Base-by-base conservation (phyloP, 2,113 vertebrate genomes). In the Nematolebias whitei region DNA sequence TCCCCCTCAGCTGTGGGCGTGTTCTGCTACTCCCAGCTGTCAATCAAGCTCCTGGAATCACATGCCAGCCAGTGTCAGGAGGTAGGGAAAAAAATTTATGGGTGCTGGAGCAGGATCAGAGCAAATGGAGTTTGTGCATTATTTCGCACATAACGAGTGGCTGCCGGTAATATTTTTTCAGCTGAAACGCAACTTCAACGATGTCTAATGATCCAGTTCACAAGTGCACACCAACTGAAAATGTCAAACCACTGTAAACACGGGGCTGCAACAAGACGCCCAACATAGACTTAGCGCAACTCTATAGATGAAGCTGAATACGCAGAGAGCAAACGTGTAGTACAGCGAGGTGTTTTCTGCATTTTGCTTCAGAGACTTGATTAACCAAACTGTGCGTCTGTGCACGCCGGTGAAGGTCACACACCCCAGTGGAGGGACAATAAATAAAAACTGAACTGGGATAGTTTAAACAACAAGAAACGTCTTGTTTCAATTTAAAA, bases 1-100 rank as follows among this genome's bases (percentile, higher is more conserved):
- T 82, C 87, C 82, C 80, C 85, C n/a, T n/a, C 79, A 8, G 74
- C 66, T n/a, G 26, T 72, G 71, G 82, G 67, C 74, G 63, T 90
- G 87, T 71, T 85, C 80, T 43, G 54, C 32, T 24, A 74, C 63
- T 35, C 26, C 43, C 59, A 73, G 69, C 64, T 73, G 83, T 87
- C 56, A 88, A 66, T 79, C 55, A 74, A 84, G 73, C 65, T 79
- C 71, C 81, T 85, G 84, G 23, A 79, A 85, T 78, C 52, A 83
- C 51, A 78, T 68, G 20, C 80, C 45, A n/a, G 51, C 69, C n/a
- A n/a, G n/a, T 57, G 45, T 79, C 44, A 78, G 44, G 58, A 32
- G 26, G 29, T 4, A 18, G 58, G 19, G 65, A 38, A 38, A 6
- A 35, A 13, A 32, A 56, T 63, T 51, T 23, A 49, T 7, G n/a